Evolutionary conservation across 2,113 vertebrate species (phyloP), one percentile per base, ranked within the genome.

Genomic region (Halichoeres trimaculatus): DNA sequence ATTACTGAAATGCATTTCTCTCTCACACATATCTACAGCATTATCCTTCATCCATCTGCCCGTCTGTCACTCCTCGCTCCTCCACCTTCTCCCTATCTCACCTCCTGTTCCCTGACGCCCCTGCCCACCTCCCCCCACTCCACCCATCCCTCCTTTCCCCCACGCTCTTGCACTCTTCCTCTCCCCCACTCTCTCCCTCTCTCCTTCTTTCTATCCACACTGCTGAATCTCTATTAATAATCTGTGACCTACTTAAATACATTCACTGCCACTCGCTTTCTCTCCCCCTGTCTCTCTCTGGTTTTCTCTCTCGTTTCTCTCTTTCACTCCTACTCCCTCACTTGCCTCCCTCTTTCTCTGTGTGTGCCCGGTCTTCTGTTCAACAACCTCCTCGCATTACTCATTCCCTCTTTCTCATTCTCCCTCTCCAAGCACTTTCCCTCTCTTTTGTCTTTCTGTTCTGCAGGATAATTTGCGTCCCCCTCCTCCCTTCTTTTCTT

Each of bases 161-260:
- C 68, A 62, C 74, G 8, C 47, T 74, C 74, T 45, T 65, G 22
- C 68, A 59, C 81, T 24, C 55, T 73, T 53, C 75, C 85, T 76
- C 87, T 63, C 84, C 60, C 79, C 62, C 75, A 51, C 81, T 68
- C 79, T 35, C 74, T 62, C 71, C 83, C 38, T 40, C 38, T 40
- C 43, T 48, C 45, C 73, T 90, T 81, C 91, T 87, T 90, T 92
- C 93, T 86, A 89, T 92, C 93, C 92, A 92, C 89, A 75, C 89
- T 89, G 86, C 88, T 93, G 92, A 89, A 93, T 93, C 93, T 93
- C 94, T 94, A 94, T 93, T 94, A 94, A 95, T 94, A 95, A 94
- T 93, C 92, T 92, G 91, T 95, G 94, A 94, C 93, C 93, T 94
- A 94, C 90, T 93, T 94, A 93, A 94, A 93, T 90, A 91, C 93